Percentiles rank a stretch among this genome's conserved stretches.
These are phyloP conservation scores for Lepus timidus DNA, from an alignment of 2,113 vertebrate genomes.

Conservation along the genomic window DNA sequence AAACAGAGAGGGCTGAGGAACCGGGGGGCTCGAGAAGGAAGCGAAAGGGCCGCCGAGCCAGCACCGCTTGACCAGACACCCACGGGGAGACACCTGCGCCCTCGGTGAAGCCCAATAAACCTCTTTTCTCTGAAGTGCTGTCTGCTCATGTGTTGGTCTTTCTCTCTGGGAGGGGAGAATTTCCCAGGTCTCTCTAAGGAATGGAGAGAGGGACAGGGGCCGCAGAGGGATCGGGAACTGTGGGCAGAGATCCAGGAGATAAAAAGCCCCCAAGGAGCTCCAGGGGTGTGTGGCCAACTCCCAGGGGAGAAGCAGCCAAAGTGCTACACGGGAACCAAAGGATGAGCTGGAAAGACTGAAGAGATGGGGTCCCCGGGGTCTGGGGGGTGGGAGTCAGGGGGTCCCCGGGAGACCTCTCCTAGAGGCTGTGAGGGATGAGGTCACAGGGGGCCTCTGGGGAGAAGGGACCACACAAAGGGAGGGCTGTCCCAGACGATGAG, in stretches of 20 bases:
- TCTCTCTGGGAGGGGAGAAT: background rate
- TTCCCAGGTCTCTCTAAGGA: background rate
- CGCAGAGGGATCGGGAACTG: background rate
- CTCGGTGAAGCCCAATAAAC: conserved; percentile 71
- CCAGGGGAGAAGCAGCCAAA: background rate
- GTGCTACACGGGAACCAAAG: background rate
- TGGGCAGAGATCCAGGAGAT: background rate
- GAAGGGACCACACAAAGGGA: background rate
- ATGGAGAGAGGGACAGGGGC: background rate
- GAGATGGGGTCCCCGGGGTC: background rate
- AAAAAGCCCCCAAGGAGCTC: too few species aligned
- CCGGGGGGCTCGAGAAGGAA: background rate
- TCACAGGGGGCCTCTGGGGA: background rate
- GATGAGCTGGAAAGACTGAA: background rate
- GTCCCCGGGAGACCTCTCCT: background rate
- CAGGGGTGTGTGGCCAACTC: background rate
- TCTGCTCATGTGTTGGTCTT: conserved; percentile 26
- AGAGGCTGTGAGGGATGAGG: background rate
- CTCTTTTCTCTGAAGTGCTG: conserved; percentile 64
- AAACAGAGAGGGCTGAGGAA: background rate
- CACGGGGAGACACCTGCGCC: background rate
- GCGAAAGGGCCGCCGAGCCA: background rate
- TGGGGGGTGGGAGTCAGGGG: background rate
- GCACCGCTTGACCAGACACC: background rate
- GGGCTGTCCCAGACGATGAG: background rate